Conservation (phyloP, 2,888 invertebrate genomes). For the Tinea trinotella region DNA sequence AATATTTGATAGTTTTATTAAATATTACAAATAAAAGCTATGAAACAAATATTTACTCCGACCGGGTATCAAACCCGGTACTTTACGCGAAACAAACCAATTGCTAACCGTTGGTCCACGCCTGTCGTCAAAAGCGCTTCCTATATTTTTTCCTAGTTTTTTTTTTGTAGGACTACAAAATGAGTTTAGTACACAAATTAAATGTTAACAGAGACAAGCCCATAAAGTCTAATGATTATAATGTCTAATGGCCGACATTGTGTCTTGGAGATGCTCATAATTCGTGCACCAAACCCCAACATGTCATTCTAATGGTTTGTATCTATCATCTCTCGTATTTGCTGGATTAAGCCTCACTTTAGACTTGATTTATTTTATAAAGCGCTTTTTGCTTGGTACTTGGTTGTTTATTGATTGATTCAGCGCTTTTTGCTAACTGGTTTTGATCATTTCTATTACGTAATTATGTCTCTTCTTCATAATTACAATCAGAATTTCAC, state of each 20-base stretch:
- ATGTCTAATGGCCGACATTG: constrained; percentile 10
- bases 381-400: background rate
- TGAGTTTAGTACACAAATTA: too few species aligned
- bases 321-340: constrained; percentile 6
- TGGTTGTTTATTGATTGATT: too few species aligned
- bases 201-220: background rate
- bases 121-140: too few species aligned
- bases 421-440: background rate
- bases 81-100: too few species aligned
- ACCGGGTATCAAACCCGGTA: too few species aligned
- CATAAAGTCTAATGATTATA: constrained; percentile 7
- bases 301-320: constrained; percentile 14
- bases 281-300: constrained; percentile 12
- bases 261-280: constrained; percentile 14
- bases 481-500: too few species aligned
- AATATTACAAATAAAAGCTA: too few species aligned
- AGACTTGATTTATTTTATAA: constrained; percentile 3
- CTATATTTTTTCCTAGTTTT: too few species aligned
- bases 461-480: background rate
- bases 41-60: too few species aligned
- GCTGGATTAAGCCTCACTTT: background rate
- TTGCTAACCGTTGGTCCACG: too few species aligned
- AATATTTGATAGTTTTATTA: too few species aligned
- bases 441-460: background rate
- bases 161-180: too few species aligned